Base-by-base conservation (phyloP, 2,113 vertebrate genomes). In the Hiodon alosoides region DNA sequence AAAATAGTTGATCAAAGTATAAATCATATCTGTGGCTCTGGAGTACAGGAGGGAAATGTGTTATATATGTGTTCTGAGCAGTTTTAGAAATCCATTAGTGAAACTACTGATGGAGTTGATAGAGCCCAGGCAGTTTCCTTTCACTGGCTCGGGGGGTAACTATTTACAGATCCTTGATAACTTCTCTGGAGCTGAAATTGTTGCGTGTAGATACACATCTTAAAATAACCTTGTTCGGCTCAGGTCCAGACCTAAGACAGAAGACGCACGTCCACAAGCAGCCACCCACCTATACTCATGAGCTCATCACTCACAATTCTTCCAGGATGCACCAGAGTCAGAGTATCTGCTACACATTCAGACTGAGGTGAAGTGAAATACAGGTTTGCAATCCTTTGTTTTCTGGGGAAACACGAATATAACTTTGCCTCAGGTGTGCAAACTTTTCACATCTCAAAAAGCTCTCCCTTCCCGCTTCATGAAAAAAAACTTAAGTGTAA, bases 111-210 rank as follows among this genome's bases (percentile, higher is more conserved):
- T 84, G 81, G 68, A 68, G 79, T 76, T 78, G 86, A 91, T 90
- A 85, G 79, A 79, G 85, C 83, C 80, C 81, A 74, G 75, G 81
- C 85, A 77, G 82, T 86, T 89, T 90, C 84, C 87, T 83, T 72
- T 76, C 17, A 57, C 72, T 74, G 68, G 69, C 78, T 82, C 70
- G 70, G 75, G 79, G 67, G 75, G 83, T 82, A 86, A 81, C 87
- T 90, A 89, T 89, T 91, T 89, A 79, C 85, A 89, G 87, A 85
- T 82, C 78, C 59, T 47, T 81, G 81, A 85, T 86, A 88, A 86
- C 87, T 80, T 82, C 71, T 71, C 72, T 58, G 80, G 84, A 77
- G 53, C 77, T 80, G 80, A 87, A 31, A 85, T 48, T 74, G 82
- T 80, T 83, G 81, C 76, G 53, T 78, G 78, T 78, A 66, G 89